Percentiles rank a stretch among this genome's conserved stretches.
These are phyloP conservation scores for Perca fluviatilis DNA, from an alignment of 2,113 vertebrate species.

Conservation along the genomic window DNA sequence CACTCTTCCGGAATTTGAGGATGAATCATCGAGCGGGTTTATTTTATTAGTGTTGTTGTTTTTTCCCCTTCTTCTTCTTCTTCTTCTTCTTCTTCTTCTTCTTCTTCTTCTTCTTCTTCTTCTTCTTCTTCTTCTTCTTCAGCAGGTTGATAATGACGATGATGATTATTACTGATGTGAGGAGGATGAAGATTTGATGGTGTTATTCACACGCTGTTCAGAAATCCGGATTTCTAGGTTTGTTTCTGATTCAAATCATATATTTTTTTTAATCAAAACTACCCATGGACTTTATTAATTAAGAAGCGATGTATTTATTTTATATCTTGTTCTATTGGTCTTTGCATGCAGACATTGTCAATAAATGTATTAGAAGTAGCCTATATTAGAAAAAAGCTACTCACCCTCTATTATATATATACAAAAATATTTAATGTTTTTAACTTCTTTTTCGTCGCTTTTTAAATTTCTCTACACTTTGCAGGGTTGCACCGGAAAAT, in stretches of 20 bases:
- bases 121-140: not conserved
- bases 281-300: not conserved
- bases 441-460: not conserved
- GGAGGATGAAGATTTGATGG: conserved; percentile 41
- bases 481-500: not conserved
- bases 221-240: conserved; percentile 59
- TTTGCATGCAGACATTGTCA: not conserved
- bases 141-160: conserved; percentile 53
- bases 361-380: not conserved
- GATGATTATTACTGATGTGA: conserved; percentile 26
- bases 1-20: conserved; percentile 29
- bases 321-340: not conserved
- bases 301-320: not conserved
- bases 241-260: conserved; percentile 46
- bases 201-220: not conserved
- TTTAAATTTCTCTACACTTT: not conserved
- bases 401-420: not conserved
- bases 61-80: not conserved
- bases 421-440: not conserved
- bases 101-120: too few species aligned
- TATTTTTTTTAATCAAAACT: too few species aligned
- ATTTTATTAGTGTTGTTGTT: not conserved
- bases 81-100: not conserved
- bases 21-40: not conserved
- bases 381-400: too few species aligned